Conservation (phyloP, 2,797 vertebrate species). For the Nothura maculosa region DNA sequence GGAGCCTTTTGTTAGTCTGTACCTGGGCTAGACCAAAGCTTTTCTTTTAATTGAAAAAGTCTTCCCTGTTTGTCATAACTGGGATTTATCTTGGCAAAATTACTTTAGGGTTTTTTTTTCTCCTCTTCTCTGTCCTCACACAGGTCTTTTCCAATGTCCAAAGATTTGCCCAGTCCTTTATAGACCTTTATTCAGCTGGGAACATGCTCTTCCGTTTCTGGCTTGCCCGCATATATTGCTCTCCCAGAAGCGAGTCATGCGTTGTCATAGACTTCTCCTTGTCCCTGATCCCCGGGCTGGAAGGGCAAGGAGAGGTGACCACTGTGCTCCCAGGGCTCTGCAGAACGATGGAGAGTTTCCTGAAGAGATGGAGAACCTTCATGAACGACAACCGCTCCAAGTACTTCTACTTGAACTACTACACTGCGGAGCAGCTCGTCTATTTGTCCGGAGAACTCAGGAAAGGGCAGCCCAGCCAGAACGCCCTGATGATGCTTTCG, state of each 20-base stretch:
- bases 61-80: neutral
- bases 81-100: neutral
- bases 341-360: slow-evolving; percentile 89
- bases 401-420: slow-evolving; percentile 94
- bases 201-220: slow-evolving; percentile 93
- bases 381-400: slow-evolving; percentile 85
- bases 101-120: neutral
- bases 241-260: slow-evolving; percentile 36
- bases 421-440: slow-evolving; percentile 94
- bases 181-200: slow-evolving; percentile 90
- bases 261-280: slow-evolving; percentile 88
- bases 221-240: slow-evolving; percentile 86
- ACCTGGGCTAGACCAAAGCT: neutral
- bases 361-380: slow-evolving; percentile 87
- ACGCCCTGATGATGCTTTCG: slow-evolving; percentile 91
- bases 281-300: slow-evolving; percentile 66
- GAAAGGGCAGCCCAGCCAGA: slow-evolving; percentile 69
- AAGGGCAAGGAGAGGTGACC: slow-evolving; percentile 78
- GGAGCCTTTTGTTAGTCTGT: neutral
- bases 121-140: neutral
- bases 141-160: slow-evolving; percentile 92
- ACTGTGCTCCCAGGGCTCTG: slow-evolving; percentile 87
- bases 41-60: neutral
- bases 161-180: slow-evolving; percentile 89
- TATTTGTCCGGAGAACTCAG: slow-evolving; percentile 87